Evolutionary conservation across 2,113 vertebrate species (phyloP), one percentile per base, ranked within the genome.

Genomic region (Henicopernis longicauda): DNA sequence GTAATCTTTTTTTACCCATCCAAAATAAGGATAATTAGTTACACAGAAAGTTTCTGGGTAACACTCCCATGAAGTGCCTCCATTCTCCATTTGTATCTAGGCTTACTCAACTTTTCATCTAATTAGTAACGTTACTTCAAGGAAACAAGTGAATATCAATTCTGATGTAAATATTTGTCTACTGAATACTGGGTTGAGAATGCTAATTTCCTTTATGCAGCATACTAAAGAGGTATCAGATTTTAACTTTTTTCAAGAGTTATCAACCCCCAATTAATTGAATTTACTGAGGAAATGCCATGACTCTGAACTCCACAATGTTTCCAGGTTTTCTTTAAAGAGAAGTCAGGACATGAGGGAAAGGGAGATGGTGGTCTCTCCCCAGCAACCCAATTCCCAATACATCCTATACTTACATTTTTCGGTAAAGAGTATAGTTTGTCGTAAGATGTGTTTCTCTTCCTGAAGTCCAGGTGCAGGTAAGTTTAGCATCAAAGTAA

Each of bases 401-500:
- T 21, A 65, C 10, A 61, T 45, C 10, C 14, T 31, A 59, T 93
- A 98, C 98, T 98, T 95, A 98, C 98, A 7, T 6, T 50, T 26
- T 97, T 91, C 58, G 85, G 29, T 58, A 77, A 44, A 98, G 91
- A 47, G 31, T 96, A 52, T 98, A 98, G 6, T 8, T 50, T 6
- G 95, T 97, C 16, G 1, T 55, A 34, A 83, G 21, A 76, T 27
- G 18, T 57, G 72, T 95, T 81, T 97, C 89, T 79, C 89, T 94
- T 95, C 93, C 96, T 47, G 94, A 73, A 52, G 73, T 97, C 98
- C 98, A 98, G n/a, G 88, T 96, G 74, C 98, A 98, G 25, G 92
- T 97, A 91, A 98, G 90, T 78, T 95, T 86, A 40, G 5, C 10
- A 4, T 15, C 3, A 34, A 94, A 72, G 65, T 96, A 97, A 54